Percentiles rank a stretch among this genome's conserved stretches.
These are phyloP conservation scores for Pheosia tremula DNA, from an alignment of 2,888 invertebrate species.

Conservation along the genomic window DNA sequence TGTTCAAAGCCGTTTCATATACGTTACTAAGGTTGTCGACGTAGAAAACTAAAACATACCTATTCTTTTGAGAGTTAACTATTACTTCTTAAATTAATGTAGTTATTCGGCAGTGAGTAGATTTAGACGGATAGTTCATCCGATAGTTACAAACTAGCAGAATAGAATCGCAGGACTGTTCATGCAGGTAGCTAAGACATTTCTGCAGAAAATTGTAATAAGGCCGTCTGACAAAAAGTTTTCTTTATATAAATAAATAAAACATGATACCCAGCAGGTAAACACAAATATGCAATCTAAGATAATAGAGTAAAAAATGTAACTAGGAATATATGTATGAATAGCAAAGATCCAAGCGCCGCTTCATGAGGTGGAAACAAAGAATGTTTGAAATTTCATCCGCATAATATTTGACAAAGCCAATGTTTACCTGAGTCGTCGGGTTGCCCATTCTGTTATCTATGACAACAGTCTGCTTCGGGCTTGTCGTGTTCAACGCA, in stretches of 20 bases:
- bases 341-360: constrained; percentile 28
- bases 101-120: too few species aligned
- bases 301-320: constrained; percentile 21
- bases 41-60: too few species aligned
- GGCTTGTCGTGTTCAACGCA: constrained; percentile 46
- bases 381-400: constrained; percentile 71
- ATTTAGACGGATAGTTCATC: too few species aligned
- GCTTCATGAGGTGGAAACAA: constrained; percentile 51
- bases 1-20: neutral
- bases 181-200: too few species aligned
- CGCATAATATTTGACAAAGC: constrained; percentile 73
- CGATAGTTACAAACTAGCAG: too few species aligned
- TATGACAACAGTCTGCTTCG: constrained; percentile 63
- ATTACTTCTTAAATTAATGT: too few species aligned
- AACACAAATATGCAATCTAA: constrained; percentile 15
- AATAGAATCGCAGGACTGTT: too few species aligned
- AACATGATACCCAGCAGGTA: neutral
- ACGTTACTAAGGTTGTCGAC: neutral
- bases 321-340: constrained; percentile 17
- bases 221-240: neutral
- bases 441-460: constrained; percentile 67
- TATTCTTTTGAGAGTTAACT: too few species aligned
- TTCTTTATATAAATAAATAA: neutral
- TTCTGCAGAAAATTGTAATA: neutral
- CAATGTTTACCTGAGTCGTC: constrained; percentile 68